These are phyloP conservation scores for Synergus laeviventris DNA, from an alignment of 2,888 invertebrate species.

Conservation along the genomic window DNA sequence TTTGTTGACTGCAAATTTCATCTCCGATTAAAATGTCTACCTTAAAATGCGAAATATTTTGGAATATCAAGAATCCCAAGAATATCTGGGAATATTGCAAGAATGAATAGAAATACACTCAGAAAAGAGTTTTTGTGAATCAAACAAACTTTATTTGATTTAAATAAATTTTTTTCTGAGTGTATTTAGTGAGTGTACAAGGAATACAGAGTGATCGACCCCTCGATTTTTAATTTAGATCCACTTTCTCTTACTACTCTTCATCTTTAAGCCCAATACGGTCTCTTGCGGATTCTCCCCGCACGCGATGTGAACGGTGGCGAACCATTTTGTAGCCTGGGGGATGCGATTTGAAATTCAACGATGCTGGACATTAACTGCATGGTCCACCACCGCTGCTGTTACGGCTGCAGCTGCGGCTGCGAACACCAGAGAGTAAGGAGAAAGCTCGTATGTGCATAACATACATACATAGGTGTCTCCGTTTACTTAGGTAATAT, in stretches of 20 bases:
- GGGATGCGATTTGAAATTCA: slow-evolving; percentile 64
- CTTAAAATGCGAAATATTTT: too few relatives aligned
- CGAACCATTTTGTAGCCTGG: slow-evolving; percentile 46
- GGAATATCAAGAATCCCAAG: too few relatives aligned
- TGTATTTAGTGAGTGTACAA: too few relatives aligned
- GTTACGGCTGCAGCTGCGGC: slow-evolving; percentile 53
- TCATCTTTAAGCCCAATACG: slow-evolving; percentile 5
- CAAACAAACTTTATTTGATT: too few relatives aligned
- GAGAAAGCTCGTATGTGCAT: slow-evolving; percentile 47
- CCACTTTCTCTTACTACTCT: slow-evolving; percentile 4
- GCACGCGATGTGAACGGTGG: slow-evolving; percentile 39
- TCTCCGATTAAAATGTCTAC: too few relatives aligned
- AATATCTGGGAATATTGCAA: too few relatives aligned
- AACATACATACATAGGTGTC: background rate
- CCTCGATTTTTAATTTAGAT: too few relatives aligned
- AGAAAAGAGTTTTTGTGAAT: too few relatives aligned
- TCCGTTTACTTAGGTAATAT: slow-evolving; percentile 24
- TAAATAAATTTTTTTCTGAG: too few relatives aligned
- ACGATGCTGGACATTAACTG: slow-evolving; percentile 62
- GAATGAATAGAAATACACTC: too few relatives aligned
- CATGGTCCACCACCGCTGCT: slow-evolving; percentile 45
- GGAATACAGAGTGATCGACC: too few relatives aligned
- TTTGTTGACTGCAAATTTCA: too few relatives aligned
- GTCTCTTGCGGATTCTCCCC: slow-evolving; percentile 44
- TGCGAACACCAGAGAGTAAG: slow-evolving; percentile 48